These are phyloP conservation scores for Cynocephalus volans DNA, from an alignment of 2,113 vertebrate species.

Conservation along the genomic window DNA sequence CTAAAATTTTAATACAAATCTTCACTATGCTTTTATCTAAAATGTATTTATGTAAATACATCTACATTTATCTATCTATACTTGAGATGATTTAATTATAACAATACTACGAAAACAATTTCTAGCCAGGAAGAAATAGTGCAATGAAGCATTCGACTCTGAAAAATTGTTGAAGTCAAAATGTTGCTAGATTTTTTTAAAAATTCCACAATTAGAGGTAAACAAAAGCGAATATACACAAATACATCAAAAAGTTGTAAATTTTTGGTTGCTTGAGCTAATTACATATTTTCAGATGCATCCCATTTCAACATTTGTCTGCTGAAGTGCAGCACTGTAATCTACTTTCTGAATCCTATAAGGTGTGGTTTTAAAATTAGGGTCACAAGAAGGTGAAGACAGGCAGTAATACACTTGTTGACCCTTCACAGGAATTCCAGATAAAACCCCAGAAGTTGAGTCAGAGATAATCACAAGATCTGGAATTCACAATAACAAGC, in stretches of 20 bases:
- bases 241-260: constrained; percentile 17
- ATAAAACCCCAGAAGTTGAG: constrained; percentile 99
- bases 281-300: constrained; percentile 46
- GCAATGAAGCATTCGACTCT: neutral
- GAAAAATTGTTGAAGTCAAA: constrained; percentile 35
- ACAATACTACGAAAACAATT: neutral
- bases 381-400: constrained; percentile 94
- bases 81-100: constrained; percentile 21
- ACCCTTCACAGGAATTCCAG: constrained; percentile 96
- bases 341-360: constrained; percentile 89
- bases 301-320: neutral
- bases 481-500: constrained; percentile 99
- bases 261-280: constrained; percentile 49
- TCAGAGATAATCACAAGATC: constrained; percentile 98
- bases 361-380: constrained; percentile 91
- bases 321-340: constrained; percentile 67
- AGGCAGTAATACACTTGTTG: constrained; percentile 90
- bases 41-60: neutral
- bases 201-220: constrained; percentile 16
- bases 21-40: constrained; percentile 32
- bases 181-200: constrained; percentile 30
- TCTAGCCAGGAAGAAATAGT: constrained; percentile 1
- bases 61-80: neutral
- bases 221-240: neutral
- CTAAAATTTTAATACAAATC: constrained; percentile 11